A percentile compares a stretch with the other conserved stretches of the same genome.
These are phyloP conservation scores for Trogon melanurus DNA, from an alignment of 2,113 vertebrate genomes.

Conservation along the genomic window DNA sequence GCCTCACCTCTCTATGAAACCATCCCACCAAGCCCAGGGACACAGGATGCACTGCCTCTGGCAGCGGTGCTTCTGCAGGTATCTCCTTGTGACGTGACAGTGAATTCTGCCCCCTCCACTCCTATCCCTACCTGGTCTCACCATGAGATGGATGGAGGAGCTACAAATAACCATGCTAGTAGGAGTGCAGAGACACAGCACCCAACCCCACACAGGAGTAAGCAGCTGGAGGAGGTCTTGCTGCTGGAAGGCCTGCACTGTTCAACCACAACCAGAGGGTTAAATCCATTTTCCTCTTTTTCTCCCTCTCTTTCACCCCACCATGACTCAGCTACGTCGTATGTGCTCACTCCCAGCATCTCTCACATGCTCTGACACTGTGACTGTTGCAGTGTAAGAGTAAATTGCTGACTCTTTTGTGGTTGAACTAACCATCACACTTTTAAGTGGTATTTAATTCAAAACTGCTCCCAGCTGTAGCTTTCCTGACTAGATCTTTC, in stretches of 20 bases:
- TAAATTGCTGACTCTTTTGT: not conserved
- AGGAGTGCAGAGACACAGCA: not conserved
- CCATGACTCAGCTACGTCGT: accelerated
- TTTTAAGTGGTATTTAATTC: not conserved
- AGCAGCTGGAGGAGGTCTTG: not conserved
- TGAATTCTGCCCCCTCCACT: not conserved
- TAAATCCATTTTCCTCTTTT: not conserved
- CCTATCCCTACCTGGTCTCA: not conserved
- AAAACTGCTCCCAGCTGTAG: not conserved
- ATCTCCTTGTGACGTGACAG: not conserved
- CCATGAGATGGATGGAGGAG: not conserved
- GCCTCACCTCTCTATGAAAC: not conserved
- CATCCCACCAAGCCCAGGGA: accelerated
- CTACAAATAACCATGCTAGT: accelerated
- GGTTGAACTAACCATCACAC: not conserved
- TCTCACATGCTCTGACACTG: not conserved
- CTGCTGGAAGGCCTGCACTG: not conserved
- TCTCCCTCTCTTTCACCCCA: not conserved
- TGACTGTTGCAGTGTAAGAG: not conserved
- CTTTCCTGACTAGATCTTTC: not conserved
- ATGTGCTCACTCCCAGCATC: not conserved
- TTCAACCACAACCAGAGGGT: not conserved
- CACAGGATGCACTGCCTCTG: accelerated
- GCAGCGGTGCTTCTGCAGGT: not conserved
- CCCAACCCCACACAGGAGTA: not conserved